Base-by-base conservation (phyloP, 2,888 invertebrate genomes). In the Rotaria macrura region DNA sequence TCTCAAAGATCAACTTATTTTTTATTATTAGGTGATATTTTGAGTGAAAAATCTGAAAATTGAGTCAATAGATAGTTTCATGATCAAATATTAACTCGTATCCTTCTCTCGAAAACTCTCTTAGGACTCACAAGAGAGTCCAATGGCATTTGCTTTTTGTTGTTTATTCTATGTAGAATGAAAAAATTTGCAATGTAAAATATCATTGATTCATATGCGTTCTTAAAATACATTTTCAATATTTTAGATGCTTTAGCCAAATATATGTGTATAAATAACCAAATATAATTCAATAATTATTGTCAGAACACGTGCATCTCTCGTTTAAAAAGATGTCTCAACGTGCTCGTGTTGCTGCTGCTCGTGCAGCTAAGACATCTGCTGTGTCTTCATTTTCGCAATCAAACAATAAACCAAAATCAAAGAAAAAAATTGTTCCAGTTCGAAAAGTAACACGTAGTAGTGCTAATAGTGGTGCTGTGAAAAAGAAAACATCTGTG, bases 331-430 rank as follows among this genome's bases (percentile, higher is more conserved):
- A 43, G n/a, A 79, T 79, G 79, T 79, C 79, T 40, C 79, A 79
- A 43, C 79, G 79, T 43, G 79, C 79, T 23, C 79, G 79, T 79
- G 43, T 43, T 43, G 79, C 79, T n/a, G 79, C 79, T 25, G 43
- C 79, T 43, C 43, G 43, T 79, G 65, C 65, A 34, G 65, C 65
- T 65, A 65, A 65, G 38, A 65, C 34, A 17, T 17, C 65, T 65
- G 65, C 65, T 65, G 65, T 20, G 17, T 65, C 65, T 2, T 65
- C 65, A 65, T 65, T 65, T 29, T 65, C 65, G 34, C 65, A 65
- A 65, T 79, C 79, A n/a, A 40, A 79, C n/a, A 79, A 43, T n/a
- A 79, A 43, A 43, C n/a, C 79, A 25, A 79, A 79, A 43, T 65
- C 65, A 34, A 65, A 65, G 65, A 65, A 65, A 65, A 65, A 65